A percentile compares a stretch with the other conserved stretches of the same genome.
phyloP scores from a whole-genome alignment of 2,113 vertebrate species.

The Noturus placidus region DNA sequence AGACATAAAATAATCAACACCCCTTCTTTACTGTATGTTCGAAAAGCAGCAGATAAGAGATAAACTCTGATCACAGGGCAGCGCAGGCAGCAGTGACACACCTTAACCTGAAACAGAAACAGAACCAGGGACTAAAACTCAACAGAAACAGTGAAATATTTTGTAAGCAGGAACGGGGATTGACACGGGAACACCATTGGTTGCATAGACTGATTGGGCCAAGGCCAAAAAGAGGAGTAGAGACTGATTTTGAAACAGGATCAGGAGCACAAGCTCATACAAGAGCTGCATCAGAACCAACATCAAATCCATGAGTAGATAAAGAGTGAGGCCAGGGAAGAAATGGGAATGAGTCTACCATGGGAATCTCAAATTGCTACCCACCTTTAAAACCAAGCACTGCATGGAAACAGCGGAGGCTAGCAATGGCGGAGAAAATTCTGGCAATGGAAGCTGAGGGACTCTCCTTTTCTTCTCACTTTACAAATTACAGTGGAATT shows the following conservation, averaged over 20 bases:
- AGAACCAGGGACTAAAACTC: neutral
- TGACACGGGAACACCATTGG: neutral
- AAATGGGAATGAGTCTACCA: neutral
- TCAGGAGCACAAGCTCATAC: neutral
- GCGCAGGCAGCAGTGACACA: neutral
- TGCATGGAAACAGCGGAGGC: neutral
- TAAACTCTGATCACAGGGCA: neutral
- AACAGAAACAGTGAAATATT: neutral
- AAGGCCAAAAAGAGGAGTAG: neutral
- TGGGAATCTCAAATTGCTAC: neutral
- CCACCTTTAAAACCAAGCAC: neutral
- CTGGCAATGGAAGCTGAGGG: neutral
- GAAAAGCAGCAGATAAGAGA: neutral
- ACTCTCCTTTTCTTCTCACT: neutral
- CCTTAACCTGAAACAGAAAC: neutral
- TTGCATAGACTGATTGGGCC: neutral
- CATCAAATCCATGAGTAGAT: neutral
- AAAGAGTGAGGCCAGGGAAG: neutral
- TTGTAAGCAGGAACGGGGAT: neutral
- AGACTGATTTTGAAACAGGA: neutral
- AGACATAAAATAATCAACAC: neutral
- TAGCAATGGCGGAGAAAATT: neutral
- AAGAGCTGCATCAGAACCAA: neutral
- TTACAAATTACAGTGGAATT: neutral
- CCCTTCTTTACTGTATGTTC: neutral